Evolutionary conservation across 1,140 invertebrate genomes (phyloP).

Genomic region (Hycleus cichorii): DNA sequence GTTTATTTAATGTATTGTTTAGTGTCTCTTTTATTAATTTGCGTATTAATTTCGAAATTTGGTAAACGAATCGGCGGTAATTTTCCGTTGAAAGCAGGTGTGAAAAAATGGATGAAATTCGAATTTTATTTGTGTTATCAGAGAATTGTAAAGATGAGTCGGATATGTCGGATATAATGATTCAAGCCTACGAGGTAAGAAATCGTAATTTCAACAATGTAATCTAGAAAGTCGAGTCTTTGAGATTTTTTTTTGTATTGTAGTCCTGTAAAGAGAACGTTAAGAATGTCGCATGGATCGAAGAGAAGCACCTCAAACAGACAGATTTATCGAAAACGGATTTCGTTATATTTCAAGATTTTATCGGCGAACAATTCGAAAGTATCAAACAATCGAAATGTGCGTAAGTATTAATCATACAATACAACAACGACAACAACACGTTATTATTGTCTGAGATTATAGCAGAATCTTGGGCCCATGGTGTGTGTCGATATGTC

Average conservation of each 20-base stretch:
- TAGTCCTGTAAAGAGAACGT: slow-evolving; percentile 47
- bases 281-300: slow-evolving; percentile 47
- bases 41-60: too few species aligned
- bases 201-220: not conserved
- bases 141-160: slow-evolving; percentile 32
- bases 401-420: slow-evolving; percentile 50
- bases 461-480: slow-evolving; percentile 68
- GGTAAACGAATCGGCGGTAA: too few species aligned
- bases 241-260: too few species aligned
- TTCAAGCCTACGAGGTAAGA: slow-evolving; percentile 40
- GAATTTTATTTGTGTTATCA: slow-evolving; percentile 38
- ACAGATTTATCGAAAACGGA: slow-evolving; percentile 57
- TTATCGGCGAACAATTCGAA: slow-evolving; percentile 61
- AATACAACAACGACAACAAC: slow-evolving; percentile 11
- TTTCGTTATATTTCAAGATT: slow-evolving; percentile 66
- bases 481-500: slow-evolving; percentile 66
- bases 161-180: slow-evolving; percentile 42
- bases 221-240: not conserved
- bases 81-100: too few species aligned
- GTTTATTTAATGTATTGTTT: too few species aligned
- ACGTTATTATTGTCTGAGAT: slow-evolving; percentile 19
- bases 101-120: slow-evolving; percentile 20
- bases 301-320: slow-evolving; percentile 41
- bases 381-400: slow-evolving; percentile 57
- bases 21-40: too few species aligned